Evolutionary conservation across 2,888 invertebrate species (phyloP), one percentile per base, ranked within the genome.

Genomic region (Mesoligia furuncula): DNA sequence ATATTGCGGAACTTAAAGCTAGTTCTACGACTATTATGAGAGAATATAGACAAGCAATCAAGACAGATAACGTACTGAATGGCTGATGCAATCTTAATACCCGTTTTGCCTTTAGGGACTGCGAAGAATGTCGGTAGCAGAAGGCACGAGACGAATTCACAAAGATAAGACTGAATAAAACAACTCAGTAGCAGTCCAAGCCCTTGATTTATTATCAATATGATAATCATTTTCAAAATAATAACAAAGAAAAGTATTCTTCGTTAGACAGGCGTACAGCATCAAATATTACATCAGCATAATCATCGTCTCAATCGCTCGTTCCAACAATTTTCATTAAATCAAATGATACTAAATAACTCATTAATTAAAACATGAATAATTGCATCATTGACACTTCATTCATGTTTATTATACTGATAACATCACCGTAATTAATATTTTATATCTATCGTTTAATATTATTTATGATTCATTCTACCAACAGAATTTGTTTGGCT

Each of bases 401-500:
- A 69, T 75, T 79, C 68, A 76, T 74, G 80, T 71, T 79, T 48
- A 80, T 27, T 71, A 79, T 75, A 69, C 36, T 85, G 59, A 73
- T 73, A 82, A 57, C 31, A 74, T 76, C 83, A 85, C 73, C 65
- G 62, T 76, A 70, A 64, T 70, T 67, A 66, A 67, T 61, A 76
- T 70, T 68, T 69, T 6, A 65, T 45, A 36, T 39, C 15, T 75
- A 73, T n/a, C 5, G 54, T 74, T 20, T 71, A 17, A 64, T 31
- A 61, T 59, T 84, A 90, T 85, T 87, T 88, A 87, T 88, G 85
- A 85, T 88, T 90, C 51, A 90, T 87, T 64, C 87, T 86, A 48
- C 78, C 86, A 59, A 85, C 77, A 73, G 74, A 71, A 82, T 88
- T 88, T 74, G 84, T 87, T 87, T 93, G 93, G 64, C 83, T 89